phyloP scores from a whole-genome alignment of 2,113 vertebrate species.

The Chlamydotis undulata region DNA sequence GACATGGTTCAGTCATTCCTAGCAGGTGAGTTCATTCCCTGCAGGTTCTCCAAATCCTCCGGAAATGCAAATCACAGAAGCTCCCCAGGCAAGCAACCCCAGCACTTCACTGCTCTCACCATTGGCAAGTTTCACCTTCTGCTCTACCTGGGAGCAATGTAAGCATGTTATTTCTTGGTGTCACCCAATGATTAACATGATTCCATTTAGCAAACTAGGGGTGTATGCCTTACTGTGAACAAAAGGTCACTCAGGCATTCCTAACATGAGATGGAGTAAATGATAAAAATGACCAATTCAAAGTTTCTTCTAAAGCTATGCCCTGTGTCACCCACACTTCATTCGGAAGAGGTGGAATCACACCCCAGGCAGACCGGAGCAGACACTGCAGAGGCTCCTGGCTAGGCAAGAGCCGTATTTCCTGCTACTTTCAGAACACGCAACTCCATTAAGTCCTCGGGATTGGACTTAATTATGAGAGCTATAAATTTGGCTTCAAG shows the following conservation, averaged over 20 bases:
- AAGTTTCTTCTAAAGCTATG: background rate
- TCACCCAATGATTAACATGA: background rate
- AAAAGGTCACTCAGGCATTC: background rate
- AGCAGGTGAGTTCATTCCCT: background rate
- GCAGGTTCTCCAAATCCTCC: slow-evolving; percentile 8
- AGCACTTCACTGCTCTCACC: background rate
- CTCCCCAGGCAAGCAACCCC: slow-evolving; percentile 1
- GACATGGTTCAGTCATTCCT: background rate
- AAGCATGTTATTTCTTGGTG: slow-evolving; percentile 27
- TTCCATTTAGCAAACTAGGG: background rate
- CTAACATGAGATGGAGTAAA: background rate
- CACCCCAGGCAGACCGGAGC: rapidly evolving
- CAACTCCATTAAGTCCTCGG: slow-evolving; percentile 30
- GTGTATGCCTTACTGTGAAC: background rate
- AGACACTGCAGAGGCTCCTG: background rate
- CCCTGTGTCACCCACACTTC: background rate
- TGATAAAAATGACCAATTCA: rapidly evolving
- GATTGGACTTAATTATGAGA: slow-evolving; percentile 29
- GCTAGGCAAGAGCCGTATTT: background rate
- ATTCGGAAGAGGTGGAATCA: rapidly evolving
- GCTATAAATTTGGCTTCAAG: slow-evolving; percentile 43
- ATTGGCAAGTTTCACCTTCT: background rate
- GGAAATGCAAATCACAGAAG: background rate
- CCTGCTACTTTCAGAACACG: background rate
- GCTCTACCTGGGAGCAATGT: slow-evolving; percentile 10